Conservation (phyloP, 2,797 vertebrate species). For the Tangara arthus region DNA sequence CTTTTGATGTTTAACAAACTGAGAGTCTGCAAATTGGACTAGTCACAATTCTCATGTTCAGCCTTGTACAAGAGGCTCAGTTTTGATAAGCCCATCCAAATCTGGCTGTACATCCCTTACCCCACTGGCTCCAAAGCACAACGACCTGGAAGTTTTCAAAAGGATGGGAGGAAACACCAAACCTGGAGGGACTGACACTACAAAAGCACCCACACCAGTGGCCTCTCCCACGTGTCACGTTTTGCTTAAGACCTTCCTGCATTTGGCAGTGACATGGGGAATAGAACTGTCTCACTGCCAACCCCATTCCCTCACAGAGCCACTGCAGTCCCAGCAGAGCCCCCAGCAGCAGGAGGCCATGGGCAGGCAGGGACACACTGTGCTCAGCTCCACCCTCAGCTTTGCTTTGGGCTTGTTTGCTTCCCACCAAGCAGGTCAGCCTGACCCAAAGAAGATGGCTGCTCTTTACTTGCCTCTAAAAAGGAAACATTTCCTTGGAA, state of each 20-base stretch:
- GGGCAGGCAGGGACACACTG: fast-evolving
- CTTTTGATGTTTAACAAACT: neutral
- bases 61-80: neutral
- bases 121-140: neutral
- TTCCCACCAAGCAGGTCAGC: neutral
- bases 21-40: neutral
- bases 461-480: neutral
- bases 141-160: neutral
- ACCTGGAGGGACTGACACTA: neutral
- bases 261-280: neutral
- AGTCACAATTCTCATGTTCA: neutral
- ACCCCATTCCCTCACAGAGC: neutral
- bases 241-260: neutral
- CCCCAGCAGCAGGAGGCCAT: fast-evolving
- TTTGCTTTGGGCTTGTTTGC: neutral
- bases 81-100: neutral
- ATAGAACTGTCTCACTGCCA: fast-evolving
- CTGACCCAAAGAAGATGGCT: neutral
- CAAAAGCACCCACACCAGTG: too few relatives aligned
- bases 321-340: fast-evolving
- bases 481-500: neutral
- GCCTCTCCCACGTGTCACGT: fast-evolving
- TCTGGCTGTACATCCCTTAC: too few relatives aligned
- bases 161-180: neutral
- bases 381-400: neutral